Base-by-base conservation (phyloP, 2,797 vertebrate species). In the Aphelocoma californica region DNA sequence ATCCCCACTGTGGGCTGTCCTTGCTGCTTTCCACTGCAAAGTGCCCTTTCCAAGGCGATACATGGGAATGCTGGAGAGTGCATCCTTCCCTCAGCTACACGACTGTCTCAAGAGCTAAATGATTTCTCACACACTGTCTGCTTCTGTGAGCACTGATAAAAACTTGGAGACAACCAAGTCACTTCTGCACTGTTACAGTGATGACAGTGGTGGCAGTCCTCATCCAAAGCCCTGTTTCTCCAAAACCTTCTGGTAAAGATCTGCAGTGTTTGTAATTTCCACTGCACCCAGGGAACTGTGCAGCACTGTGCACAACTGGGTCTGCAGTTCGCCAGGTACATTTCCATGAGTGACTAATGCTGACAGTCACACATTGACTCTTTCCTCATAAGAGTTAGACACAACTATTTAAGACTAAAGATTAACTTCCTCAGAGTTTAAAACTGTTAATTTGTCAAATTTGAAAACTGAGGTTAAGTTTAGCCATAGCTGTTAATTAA, bases 401-500 rank as follows among this genome's bases (percentile, higher is more conserved):
- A 96, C 95, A 96, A 96, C 95, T 97, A 66, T 57, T 77, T 89
- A 93, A 73, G 81, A 96, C 96, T 97, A 97, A 97, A 96, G 95
- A 98, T 98, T 98, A 98, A 98, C 97, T 97, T 97, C 62, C 69
- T 84, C 19, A 6, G 91, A 95, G 92, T 94, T 94, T 86, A 83
- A 96, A 96, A 97, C 90, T 93, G 96, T 97, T 98, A 97, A 95
- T 95, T 96, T 96, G 92, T 97, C 85, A 93, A 96, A 95, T 96
- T 96, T 94, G 91, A 96, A 94, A 96, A 96, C 93, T 91, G 86
- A 94, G 95, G 90, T 96, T 96, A 96, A 96, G 95, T 97, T 93
- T 85, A 79, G 78, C 56, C 93, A 48, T 94, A 96, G 96, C 96
- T 98, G 90, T 97, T 98, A 95, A 98, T 98, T 98, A 98, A 98